These are phyloP conservation scores for Alauda arvensis DNA, from an alignment of 2,797 vertebrate species.

Conservation along the genomic window DNA sequence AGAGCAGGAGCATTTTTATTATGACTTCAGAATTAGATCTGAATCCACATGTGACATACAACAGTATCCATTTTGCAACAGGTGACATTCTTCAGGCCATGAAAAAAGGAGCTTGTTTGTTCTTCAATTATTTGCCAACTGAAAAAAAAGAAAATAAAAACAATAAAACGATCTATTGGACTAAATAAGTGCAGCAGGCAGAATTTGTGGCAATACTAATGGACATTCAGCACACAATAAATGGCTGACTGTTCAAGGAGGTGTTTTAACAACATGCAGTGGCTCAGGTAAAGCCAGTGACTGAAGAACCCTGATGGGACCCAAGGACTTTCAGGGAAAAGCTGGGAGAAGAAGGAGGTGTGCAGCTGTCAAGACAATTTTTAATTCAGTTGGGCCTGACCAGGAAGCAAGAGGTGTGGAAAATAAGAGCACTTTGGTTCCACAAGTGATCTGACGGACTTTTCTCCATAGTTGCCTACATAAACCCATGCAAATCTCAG, in stretches of 20 bases:
- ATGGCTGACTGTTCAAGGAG: background rate
- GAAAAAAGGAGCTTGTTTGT: background rate
- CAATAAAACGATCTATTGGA: background rate
- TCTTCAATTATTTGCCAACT: background rate
- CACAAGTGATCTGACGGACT: background rate
- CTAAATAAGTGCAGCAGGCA: background rate
- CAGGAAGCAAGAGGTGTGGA: background rate
- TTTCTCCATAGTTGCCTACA: rapidly evolving
- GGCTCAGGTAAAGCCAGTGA: background rate
- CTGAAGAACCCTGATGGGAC: background rate
- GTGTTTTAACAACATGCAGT: background rate
- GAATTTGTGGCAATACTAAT: background rate
- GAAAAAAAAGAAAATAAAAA: background rate
- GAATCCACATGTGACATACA: rapidly evolving
- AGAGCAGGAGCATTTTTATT: background rate
- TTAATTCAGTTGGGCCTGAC: background rate
- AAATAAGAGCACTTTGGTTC: background rate
- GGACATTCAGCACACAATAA: background rate
- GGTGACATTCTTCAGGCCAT: rapidly evolving
- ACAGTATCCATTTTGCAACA: background rate
- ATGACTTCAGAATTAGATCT: background rate
- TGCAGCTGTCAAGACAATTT: background rate
- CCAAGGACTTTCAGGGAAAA: background rate
- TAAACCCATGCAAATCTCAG: background rate
- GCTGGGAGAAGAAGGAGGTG: background rate